phyloP scores from a whole-genome alignment of 2,888 invertebrate species.

The Poecilus cupreus region DNA sequence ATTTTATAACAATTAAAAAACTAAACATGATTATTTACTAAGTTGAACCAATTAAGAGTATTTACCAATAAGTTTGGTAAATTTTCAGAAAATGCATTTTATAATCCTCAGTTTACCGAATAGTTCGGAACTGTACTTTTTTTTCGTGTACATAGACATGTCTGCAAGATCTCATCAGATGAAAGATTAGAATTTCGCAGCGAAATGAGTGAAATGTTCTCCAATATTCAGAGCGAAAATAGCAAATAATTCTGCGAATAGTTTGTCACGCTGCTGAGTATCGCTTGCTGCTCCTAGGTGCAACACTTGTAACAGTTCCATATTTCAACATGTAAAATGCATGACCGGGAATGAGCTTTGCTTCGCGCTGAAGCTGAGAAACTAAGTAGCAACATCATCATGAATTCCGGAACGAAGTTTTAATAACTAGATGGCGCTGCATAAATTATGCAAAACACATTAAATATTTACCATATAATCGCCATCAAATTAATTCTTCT shows the following conservation, averaged over 20 bases:
- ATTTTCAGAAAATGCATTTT: no score
- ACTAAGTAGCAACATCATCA: neutral
- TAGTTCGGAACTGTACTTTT: no score
- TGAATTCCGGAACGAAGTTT: neutral
- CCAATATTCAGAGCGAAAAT: neutral
- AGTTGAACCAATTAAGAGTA: no score
- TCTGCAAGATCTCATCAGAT: no score
- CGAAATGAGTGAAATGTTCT: no score
- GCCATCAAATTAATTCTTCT: neutral
- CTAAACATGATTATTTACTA: no score
- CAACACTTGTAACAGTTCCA: neutral
- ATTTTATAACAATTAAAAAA: no score
- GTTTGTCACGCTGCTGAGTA: neutral
- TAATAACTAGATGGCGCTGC: neutral
- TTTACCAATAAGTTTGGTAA: no score
- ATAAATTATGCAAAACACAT: neutral
- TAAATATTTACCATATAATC: conserved; percentile 6
- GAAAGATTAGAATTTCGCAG: no score
- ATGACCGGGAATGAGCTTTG: neutral
- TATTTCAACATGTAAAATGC: conserved; percentile 26
- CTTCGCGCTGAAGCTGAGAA: neutral
- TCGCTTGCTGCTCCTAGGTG: neutral
- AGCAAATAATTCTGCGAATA: neutral
- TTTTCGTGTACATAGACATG: no score
- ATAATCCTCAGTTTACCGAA: no score